Evolutionary conservation across 2,113 vertebrate genomes (phyloP).

Genomic region (Lipophrys pholis): DNA sequence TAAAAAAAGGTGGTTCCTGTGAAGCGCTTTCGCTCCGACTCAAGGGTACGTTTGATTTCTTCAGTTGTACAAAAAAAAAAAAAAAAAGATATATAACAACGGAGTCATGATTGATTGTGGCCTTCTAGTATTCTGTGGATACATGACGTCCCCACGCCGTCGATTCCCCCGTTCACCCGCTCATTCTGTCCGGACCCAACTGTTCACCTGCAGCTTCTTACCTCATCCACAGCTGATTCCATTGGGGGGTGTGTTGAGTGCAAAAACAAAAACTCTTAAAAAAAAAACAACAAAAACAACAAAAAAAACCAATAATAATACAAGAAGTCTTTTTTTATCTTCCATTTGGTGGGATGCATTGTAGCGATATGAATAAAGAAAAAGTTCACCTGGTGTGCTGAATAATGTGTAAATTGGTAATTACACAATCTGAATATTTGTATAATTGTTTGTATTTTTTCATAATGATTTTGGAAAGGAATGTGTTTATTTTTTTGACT

Average conservation of each 20-base stretch:
- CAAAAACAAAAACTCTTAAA: conserved; percentile 63
- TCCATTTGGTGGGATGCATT: conserved; percentile 85
- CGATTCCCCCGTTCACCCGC: conserved; percentile 26
- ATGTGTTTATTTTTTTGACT: conserved; percentile 87
- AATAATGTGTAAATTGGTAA: conserved; percentile 87
- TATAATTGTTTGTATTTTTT: conserved; percentile 90
- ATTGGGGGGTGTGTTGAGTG: conserved; percentile 75
- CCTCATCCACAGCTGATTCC: conserved; percentile 81
- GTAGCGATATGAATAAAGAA: conserved; percentile 84
- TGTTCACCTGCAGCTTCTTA: conserved; percentile 73
- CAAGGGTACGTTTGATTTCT: too few species aligned
- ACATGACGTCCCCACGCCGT: conserved; percentile 68
- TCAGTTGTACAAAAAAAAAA: too few species aligned
- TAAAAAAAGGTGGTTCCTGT: too few species aligned
- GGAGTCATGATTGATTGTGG: conserved; percentile 83
- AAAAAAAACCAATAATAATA: conserved; percentile 26
- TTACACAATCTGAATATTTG: conserved; percentile 87
- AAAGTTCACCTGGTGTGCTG: conserved; percentile 84
- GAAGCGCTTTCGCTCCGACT: too few species aligned
- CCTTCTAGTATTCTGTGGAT: conserved; percentile 83
- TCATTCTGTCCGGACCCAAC: conserved; percentile 70
- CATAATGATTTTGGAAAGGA: conserved; percentile 87
- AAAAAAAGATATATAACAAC: conserved; percentile 29
- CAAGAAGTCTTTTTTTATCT: conserved; percentile 78
- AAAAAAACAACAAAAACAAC: conserved; percentile 1